Percentiles rank a stretch among this genome's conserved stretches.
phyloP scores from a whole-genome alignment of 2,888 invertebrate species.

The Anticlea derivata region DNA sequence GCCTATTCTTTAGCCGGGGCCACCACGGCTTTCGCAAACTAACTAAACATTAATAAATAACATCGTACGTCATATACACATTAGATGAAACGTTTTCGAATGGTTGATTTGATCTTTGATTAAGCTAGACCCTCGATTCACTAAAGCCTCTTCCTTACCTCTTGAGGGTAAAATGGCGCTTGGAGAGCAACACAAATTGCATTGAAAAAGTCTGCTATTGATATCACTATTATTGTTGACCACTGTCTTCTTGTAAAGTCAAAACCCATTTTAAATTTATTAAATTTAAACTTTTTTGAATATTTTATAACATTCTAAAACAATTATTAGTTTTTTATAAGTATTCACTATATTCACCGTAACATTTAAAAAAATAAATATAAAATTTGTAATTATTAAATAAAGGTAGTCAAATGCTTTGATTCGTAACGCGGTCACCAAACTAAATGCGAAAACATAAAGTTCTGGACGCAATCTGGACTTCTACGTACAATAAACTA shows the following conservation, averaged over 20 bases:
- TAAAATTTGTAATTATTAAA: slow-evolving; percentile 1
- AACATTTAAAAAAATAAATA: slow-evolving; percentile 12
- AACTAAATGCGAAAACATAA: slow-evolving; percentile 51
- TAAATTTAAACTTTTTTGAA: neutral
- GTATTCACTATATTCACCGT: too few relatives aligned
- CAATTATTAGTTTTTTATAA: too few relatives aligned
- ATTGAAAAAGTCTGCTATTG: slow-evolving; percentile 92
- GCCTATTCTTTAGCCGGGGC: too few relatives aligned
- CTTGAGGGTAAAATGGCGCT: slow-evolving; percentile 93
- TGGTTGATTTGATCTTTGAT: too few relatives aligned
- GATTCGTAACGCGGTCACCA: slow-evolving; percentile 48
- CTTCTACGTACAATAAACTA: slow-evolving; percentile 23
- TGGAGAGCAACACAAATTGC: slow-evolving; percentile 93
- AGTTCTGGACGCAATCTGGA: slow-evolving; percentile 51
- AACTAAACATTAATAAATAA: too few relatives aligned
- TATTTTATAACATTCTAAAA: too few relatives aligned
- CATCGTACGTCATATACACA: too few relatives aligned
- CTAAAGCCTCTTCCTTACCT: slow-evolving; percentile 83
- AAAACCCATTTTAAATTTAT: slow-evolving; percentile 76
- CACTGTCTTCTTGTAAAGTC: slow-evolving; percentile 90
- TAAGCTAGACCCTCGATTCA: too few relatives aligned
- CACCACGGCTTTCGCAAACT: too few relatives aligned
- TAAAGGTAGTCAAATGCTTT: slow-evolving; percentile 29
- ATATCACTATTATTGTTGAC: slow-evolving; percentile 90
- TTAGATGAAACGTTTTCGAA: too few relatives aligned